Evolutionary conservation across 2,113 vertebrate genomes (phyloP).

Genomic region (Proteles cristata): DNA sequence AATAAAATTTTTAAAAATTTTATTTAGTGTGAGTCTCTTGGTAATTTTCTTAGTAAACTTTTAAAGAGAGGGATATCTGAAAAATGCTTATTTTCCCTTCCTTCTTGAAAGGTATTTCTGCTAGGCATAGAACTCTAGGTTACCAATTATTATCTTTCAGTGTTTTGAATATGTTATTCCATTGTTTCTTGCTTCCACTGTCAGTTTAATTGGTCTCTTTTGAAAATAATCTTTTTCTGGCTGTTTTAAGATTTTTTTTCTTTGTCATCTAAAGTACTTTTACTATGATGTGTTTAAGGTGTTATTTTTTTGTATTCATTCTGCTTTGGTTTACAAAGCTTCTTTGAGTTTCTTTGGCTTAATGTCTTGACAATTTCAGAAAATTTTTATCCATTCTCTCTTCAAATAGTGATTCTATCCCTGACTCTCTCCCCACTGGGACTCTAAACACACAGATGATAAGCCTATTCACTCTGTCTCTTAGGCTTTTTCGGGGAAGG

Average conservation of each 20-base stretch:
- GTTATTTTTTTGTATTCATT: not conserved
- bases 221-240: not conserved
- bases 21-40: not conserved
- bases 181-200: not conserved
- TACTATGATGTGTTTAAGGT: not conserved
- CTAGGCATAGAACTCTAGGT: not conserved
- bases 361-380: not conserved
- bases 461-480: not conserved
- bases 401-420: not conserved
- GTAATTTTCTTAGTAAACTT: not conserved
- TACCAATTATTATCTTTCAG: not conserved
- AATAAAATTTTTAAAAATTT: not conserved
- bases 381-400: not conserved
- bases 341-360: not conserved
- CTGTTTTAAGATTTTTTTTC: not conserved
- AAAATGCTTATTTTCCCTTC: not conserved
- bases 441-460: not conserved
- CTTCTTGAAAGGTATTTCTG: slow-evolving; percentile 17
- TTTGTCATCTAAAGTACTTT: slow-evolving; percentile 3
- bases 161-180: not conserved
- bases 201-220: slow-evolving; percentile 21
- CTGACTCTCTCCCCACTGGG: not conserved
- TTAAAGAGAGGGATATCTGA: not conserved
- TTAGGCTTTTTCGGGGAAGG: not conserved
- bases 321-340: not conserved